Evolutionary conservation across 2,113 vertebrate genomes (phyloP).

Genomic region (Callospermophilus lateralis): DNA sequence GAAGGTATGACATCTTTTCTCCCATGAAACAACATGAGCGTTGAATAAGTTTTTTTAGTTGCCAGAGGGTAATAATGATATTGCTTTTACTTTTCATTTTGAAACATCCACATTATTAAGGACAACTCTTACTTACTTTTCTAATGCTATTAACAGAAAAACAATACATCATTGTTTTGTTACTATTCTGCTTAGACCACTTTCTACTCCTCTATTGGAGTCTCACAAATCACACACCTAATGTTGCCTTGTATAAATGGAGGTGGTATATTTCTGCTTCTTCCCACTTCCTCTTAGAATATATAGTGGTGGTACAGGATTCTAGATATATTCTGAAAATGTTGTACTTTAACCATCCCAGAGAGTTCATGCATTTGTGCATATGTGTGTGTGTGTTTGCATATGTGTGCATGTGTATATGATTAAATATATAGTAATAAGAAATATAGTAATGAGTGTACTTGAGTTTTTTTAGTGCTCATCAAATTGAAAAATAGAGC

Average conservation of each 20-base stretch:
- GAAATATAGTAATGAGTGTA: not conserved
- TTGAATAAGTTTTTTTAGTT: not conserved
- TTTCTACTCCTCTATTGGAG: not conserved
- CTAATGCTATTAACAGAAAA: not conserved
- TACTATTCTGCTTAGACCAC: not conserved
- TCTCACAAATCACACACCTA: not conserved
- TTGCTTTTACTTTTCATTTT: not conserved
- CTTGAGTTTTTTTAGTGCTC: not conserved
- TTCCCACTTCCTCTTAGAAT: not conserved
- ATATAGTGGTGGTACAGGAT: not conserved
- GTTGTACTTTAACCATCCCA: not conserved
- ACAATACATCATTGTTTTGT: not conserved
- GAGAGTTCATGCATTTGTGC: not conserved
- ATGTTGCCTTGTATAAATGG: not conserved
- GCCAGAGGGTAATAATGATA: not conserved
- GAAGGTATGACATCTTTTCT: not conserved
- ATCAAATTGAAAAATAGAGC: not conserved
- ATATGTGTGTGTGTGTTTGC: not conserved
- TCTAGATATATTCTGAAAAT: not conserved
- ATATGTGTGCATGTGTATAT: rapidly evolving
- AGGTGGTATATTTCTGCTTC: not conserved
- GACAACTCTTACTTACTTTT: not conserved
- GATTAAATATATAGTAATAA: not conserved
- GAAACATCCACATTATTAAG: not conserved
- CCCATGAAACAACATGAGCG: not conserved